Base-by-base conservation (phyloP, 2,888 invertebrate genomes). In the Pogonocherus hispidulus region DNA sequence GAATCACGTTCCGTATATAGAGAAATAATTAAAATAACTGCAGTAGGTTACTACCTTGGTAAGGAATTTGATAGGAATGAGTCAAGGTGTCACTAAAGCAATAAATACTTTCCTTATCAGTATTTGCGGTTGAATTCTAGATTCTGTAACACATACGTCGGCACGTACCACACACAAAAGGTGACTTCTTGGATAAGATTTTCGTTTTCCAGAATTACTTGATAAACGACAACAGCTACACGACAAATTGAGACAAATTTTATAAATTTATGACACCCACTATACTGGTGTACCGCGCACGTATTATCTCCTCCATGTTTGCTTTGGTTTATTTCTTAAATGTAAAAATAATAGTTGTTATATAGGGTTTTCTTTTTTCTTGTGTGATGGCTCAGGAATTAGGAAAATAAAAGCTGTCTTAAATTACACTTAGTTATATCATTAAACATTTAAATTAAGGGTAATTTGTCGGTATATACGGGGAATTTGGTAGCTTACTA, bases 51-150 rank as follows among this genome's bases (percentile, higher is more conserved):
- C 18, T 54, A 37, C 37, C 37, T 37, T 35, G 35, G 35, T 9
- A n/a, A 56, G 22, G 56, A 56, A 56, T 56, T 20, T 56, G 44
- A 41, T 16, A 59, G 59, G 47, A 18, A 32, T 59, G 59, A 46
- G 23, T 59, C 46, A 59, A 59, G 46, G 47, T 47, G 59, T 59
- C 27, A 23, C 23, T 35, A 59, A 18, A 18, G 59, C 11, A 46
- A 70, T 72, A 76, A 76, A 76, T 74, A 72, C 65, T 67, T 73
- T 32, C 35, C 64, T 76, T 76, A 76, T 76, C 76, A 73, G 60
- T 76, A 70, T 76, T 76, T 76, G 72, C 70, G 72, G 72, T 70
- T 66, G 67, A 67, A 70, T 70, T 69, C 49, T 44, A 57, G 60
- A 60, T 55, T 66, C 60, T 63, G 55, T 70, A 65, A 59, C 64